phyloP scores from a whole-genome alignment of 2,797 vertebrate species.

The Cuculus canorus region DNA sequence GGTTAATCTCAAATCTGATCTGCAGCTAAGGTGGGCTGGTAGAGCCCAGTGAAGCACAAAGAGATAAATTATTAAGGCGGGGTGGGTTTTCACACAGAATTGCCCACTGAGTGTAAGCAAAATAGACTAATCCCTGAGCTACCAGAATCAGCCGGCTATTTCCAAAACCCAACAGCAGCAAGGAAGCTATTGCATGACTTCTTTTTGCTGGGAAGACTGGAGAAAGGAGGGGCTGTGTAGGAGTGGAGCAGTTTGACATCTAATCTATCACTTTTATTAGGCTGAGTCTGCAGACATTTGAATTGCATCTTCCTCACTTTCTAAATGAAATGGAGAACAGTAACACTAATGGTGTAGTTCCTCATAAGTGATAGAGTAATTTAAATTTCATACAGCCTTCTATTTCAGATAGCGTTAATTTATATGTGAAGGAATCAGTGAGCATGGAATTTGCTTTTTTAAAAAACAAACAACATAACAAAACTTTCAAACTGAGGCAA shows the following conservation, averaged over 20 bases:
- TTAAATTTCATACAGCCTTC: neutral
- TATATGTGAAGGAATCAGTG: neutral
- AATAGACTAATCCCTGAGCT: conserved; percentile 44
- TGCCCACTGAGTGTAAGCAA: conserved; percentile 3
- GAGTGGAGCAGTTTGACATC: conserved; percentile 25
- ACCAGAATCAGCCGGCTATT: conserved; percentile 46
- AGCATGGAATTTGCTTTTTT: neutral
- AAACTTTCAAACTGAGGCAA: neutral
- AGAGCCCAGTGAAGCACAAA: neutral
- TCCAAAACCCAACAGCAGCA: conserved; percentile 44
- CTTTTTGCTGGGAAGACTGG: neutral
- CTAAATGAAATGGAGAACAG: conserved; percentile 41
- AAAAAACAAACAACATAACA: neutral
- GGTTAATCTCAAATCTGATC: conserved; percentile 18
- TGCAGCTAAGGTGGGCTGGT: neutral
- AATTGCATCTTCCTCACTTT: conserved; percentile 58
- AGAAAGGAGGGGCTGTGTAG: conserved; percentile 45
- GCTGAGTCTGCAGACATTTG: conserved; percentile 47
- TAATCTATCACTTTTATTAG: conserved; percentile 68
- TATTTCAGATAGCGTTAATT: neutral
- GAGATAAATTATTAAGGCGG: conserved; percentile 5
- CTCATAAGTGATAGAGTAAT: conserved; percentile 8
- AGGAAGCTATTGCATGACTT: conserved; percentile 20
- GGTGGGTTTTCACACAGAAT: neutral
- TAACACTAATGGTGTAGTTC: neutral